These are phyloP conservation scores for Pangasius larnaudii DNA, from an alignment of 2,797 vertebrate genomes.

Conservation along the genomic window DNA sequence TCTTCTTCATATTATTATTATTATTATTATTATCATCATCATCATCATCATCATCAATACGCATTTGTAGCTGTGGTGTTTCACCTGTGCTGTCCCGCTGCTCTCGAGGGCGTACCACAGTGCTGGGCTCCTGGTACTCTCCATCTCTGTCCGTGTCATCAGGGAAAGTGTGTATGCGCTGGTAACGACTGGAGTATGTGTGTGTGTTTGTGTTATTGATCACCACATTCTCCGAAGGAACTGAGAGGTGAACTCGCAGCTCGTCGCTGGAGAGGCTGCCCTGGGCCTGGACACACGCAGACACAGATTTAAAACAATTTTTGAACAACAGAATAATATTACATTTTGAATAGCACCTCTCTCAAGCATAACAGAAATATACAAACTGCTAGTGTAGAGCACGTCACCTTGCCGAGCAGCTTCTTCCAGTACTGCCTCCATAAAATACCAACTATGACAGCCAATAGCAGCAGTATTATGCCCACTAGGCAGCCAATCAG, in stretches of 20 bases:
- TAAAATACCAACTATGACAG: conserved; percentile 89
- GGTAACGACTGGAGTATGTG: conserved; percentile 85
- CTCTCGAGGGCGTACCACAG: conserved; percentile 76
- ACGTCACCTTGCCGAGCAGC: conserved; percentile 87
- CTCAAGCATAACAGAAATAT: not conserved
- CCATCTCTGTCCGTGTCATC: conserved; percentile 76
- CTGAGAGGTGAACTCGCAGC: conserved; percentile 88
- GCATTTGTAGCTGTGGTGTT: not conserved
- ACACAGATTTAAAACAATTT: not conserved
- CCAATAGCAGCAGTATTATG: conserved; percentile 90
- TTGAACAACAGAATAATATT: not conserved
- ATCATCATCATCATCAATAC: not conserved
- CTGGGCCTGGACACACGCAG: conserved; percentile 76
- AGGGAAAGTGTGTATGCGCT: conserved; percentile 83
- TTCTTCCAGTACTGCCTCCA: conserved; percentile 95
- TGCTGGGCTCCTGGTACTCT: conserved; percentile 87
- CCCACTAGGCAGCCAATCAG: conserved; percentile 93
- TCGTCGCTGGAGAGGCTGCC: conserved; percentile 87
- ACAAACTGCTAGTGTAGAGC: not conserved
- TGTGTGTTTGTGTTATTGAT: conserved; percentile 95
- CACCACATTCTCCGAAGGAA: conserved; percentile 89
- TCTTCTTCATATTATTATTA: not conserved
- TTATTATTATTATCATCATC: too few relatives aligned
- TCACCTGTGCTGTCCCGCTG: conserved; percentile 79
- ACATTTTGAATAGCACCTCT: not conserved